Evolutionary conservation across 35 echinoderm and acorn worm genomes (phyloP), one percentile per base, ranked within the genome.

Genomic region (Patiria miniata): DNA sequence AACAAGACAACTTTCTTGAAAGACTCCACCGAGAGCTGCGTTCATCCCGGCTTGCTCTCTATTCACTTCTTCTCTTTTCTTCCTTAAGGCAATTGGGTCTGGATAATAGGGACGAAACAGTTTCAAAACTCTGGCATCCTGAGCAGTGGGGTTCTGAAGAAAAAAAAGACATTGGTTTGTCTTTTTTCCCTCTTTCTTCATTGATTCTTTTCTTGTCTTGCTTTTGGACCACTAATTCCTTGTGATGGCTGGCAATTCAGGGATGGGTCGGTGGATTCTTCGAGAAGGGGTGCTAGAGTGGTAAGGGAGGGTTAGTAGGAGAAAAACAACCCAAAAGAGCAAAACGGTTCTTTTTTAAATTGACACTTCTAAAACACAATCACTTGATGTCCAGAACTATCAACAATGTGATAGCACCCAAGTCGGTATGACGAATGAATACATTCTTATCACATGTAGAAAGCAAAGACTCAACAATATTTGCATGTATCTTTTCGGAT

Each of bases 191-290:
- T 0, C 29, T 14, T n/a, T n/a, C n/a, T 73, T 73, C 65, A 14
- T 73, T 36, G 65, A 26, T 73, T 73, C 65, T 73, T 73, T 73
- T 73, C 65, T 73, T 73, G 26, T 73, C 65, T 73, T 34, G 21
- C 42, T 73, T 73, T 73, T 73, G 65, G 26, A 23, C 14, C 26
- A 34, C 21, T 73, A 73, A 73, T 73, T 73, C 65, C 65, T 73
- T 73, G 26, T 73, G 65, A 73, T 73, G 65, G 65, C 26, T 73
- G 65, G 34, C 65, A 73, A 73, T 73, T 73, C 65, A 73, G 65
- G n/a, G 26, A 73, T 73, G 65, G 65, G 26, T 32, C 65, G 9
- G 26, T 73, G 26, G 10, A 73, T 23, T 73, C 10, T 26, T 12
- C 19, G 65, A 26, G 34, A 34, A 73, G 65, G 65, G 65, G 65